phyloP scores from a whole-genome alignment of 1,140 invertebrate species.

The Helicoverpa zea region DNA sequence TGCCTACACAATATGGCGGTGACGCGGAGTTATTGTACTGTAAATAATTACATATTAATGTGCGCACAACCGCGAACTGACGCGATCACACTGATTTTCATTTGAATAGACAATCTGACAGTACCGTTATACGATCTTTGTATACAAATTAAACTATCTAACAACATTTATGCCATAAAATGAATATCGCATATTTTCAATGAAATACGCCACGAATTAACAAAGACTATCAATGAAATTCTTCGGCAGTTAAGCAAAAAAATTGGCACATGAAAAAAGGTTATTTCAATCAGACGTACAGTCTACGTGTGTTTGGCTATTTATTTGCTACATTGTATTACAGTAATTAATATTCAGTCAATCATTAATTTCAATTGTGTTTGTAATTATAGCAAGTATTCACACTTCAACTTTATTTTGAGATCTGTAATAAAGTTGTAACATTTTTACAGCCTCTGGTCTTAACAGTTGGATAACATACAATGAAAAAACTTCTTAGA shows the following conservation, averaged over 20 bases:
- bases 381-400: too few species aligned
- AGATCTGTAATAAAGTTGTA: too few species aligned
- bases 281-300: too few species aligned
- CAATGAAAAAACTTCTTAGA: not conserved
- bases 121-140: constrained; percentile 73
- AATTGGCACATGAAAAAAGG: too few species aligned
- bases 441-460: too few species aligned
- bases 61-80: constrained; percentile 62
- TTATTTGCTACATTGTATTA: not conserved
- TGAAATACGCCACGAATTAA: not conserved
- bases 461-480: too few species aligned
- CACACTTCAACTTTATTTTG: too few species aligned
- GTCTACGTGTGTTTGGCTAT: too few species aligned
- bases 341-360: constrained; percentile 1
- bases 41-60: constrained; percentile 66
- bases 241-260: too few species aligned
- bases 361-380: not conserved
- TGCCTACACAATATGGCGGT: constrained; percentile 39
- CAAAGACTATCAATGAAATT: too few species aligned
- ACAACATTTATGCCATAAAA: not conserved
- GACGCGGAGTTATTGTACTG: constrained; percentile 61
- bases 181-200: not conserved
- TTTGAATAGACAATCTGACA: constrained; percentile 68
- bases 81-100: constrained; percentile 60
- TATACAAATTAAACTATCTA: constrained; percentile 28